Percentiles rank a stretch among this genome's conserved stretches.
phyloP scores from a whole-genome alignment of 2,888 invertebrate species.

The Drosophila tanythrix region DNA sequence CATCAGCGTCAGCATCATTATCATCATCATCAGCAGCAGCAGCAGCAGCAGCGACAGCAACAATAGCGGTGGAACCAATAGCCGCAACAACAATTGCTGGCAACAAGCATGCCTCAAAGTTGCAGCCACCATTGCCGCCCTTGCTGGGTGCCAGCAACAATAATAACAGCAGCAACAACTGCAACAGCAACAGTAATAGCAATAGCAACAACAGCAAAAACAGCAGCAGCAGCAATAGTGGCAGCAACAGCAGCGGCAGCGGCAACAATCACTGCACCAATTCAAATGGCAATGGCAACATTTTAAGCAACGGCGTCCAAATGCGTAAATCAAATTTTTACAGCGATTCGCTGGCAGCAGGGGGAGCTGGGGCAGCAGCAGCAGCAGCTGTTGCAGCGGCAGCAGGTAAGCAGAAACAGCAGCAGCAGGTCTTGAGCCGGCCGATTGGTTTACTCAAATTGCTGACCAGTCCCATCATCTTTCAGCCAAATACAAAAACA shows the following conservation, averaged over 20 bases:
- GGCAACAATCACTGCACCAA: constrained; percentile 32
- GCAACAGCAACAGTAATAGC: constrained; percentile 25
- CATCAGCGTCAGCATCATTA: constrained; percentile 12
- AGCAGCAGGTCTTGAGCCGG: constrained; percentile 78
- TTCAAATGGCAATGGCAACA: constrained; percentile 48
- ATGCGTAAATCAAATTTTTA: constrained; percentile 68
- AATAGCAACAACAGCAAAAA: constrained; percentile 5
- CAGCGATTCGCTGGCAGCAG: constrained; percentile 47
- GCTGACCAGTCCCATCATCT: constrained; percentile 84
- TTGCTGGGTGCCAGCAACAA: constrained; percentile 43
- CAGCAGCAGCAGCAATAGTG: constrained; percentile 6
- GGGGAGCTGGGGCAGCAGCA: constrained; percentile 43
- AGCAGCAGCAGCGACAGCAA: constrained; percentile 19
- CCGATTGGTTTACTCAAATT: constrained; percentile 83
- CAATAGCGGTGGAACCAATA: constrained; percentile 24
- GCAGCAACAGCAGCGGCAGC: constrained; percentile 24
- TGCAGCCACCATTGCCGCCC: constrained; percentile 71
- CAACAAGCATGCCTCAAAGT: constrained; percentile 55
- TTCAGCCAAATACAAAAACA: constrained; percentile 85
- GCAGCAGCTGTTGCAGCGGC: constrained; percentile 30
- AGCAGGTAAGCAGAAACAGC: constrained; percentile 45
- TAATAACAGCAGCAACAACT: constrained; percentile 35
- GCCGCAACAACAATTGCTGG: constrained; percentile 35
- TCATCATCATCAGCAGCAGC: constrained; percentile 17
- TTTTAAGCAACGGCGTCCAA: constrained; percentile 44